These are phyloP conservation scores for Erannis defoliaria DNA, from an alignment of 2,888 invertebrate species.

Conservation along the genomic window DNA sequence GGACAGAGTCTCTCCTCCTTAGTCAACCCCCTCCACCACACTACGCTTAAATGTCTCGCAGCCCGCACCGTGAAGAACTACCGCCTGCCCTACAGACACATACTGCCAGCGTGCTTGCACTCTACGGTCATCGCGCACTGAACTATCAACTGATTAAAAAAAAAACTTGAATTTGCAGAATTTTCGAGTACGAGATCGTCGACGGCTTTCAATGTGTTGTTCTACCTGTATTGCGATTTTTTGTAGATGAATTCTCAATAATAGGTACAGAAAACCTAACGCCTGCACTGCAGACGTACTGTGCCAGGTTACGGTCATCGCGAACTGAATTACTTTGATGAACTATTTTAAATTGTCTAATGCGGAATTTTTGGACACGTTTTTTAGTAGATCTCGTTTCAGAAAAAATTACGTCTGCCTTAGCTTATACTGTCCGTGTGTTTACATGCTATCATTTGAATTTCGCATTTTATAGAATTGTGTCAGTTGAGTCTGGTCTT, in stretches of 20 bases:
- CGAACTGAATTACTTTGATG: constrained; percentile 65
- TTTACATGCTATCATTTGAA: too few species aligned
- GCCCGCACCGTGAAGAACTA: constrained; percentile 92
- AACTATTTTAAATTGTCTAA: neutral
- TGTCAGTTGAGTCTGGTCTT: too few species aligned
- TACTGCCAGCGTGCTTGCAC: constrained; percentile 84
- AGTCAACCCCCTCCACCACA: constrained; percentile 92
- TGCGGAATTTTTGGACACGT: neutral
- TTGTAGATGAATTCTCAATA: too few species aligned
- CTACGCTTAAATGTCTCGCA: constrained; percentile 94
- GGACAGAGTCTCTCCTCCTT: constrained; percentile 88
- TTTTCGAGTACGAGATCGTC: too few species aligned
- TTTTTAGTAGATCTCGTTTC: neutral
- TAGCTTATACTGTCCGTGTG: too few species aligned
- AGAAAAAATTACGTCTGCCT: neutral
- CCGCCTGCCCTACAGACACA: constrained; percentile 88
- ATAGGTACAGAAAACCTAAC: constrained; percentile 82
- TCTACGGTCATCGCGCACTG: constrained; percentile 80
- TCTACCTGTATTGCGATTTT: too few species aligned
- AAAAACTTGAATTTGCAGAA: too few species aligned
- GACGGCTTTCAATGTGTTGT: too few species aligned
- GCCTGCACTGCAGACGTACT: constrained; percentile 87
- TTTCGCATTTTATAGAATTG: too few species aligned
- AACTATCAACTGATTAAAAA: too few species aligned
- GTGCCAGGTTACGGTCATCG: constrained; percentile 83